A percentile compares a stretch with the other conserved stretches of the same genome.
Conservation (phyloP, 2,797 vertebrate genomes). For the Phyllotis vaccarum region DNA sequence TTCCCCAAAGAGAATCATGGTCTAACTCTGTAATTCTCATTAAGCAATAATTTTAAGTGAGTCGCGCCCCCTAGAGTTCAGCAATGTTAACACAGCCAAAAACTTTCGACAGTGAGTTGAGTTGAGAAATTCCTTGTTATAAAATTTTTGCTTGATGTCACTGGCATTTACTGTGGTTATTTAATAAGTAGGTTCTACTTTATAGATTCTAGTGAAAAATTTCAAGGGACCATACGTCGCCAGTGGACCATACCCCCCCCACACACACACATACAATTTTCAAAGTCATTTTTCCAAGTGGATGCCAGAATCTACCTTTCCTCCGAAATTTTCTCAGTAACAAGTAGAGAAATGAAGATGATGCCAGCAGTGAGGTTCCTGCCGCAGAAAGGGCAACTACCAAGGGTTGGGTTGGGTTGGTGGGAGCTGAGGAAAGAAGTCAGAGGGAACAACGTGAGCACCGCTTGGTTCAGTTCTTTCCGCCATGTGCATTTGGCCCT, state of each 20-base stretch:
- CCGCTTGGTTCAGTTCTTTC: not conserved
- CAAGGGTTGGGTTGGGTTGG: slow-evolving; percentile 45
- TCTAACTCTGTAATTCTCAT: not conserved
- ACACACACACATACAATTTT: not conserved
- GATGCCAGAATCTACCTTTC: slow-evolving; percentile 85
- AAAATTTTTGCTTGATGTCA: not conserved
- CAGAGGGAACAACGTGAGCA: not conserved
- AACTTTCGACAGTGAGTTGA: not conserved
- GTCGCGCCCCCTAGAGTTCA: not conserved
- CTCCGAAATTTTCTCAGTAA: slow-evolving; percentile 84
- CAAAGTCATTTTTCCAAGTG: not conserved
- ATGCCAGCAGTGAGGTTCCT: slow-evolving; percentile 82
- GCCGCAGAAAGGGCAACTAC: slow-evolving; percentile 78
- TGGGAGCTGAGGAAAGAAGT: slow-evolving; percentile 61
- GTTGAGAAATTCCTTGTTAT: not conserved
- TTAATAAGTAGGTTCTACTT: not conserved
- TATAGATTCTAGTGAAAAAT: not conserved
- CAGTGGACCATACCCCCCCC: not conserved
- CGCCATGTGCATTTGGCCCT: not conserved
- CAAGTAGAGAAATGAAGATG: slow-evolving; percentile 84
- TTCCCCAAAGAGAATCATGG: not conserved
- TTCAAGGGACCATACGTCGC: not conserved
- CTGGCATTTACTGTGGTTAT: not conserved
- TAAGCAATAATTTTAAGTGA: not conserved
- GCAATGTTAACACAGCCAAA: not conserved